Evolutionary conservation across 2,113 vertebrate species (phyloP), one percentile per base, ranked within the genome.

Genomic region (Leuciscus idus): DNA sequence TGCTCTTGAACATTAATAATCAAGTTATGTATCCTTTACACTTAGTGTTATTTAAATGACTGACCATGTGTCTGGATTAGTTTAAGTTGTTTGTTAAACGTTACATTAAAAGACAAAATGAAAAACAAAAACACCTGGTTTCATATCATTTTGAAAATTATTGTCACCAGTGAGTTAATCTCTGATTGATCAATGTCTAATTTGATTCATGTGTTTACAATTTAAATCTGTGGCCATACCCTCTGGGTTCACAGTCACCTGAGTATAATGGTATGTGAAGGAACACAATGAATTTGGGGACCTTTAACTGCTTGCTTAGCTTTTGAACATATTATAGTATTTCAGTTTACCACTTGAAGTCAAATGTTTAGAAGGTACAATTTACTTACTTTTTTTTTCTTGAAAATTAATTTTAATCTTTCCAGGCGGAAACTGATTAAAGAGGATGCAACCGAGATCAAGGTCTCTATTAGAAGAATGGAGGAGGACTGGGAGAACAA

Each of bases 401-500:
- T 55, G 19, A 6, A 55, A 55, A 21, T 7, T 9, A 0, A 48
- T 48, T 72, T 21, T 23, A 36, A 21, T 33, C 17, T 33, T 66
- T 73, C 7, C 90, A 99, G 98, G 55, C 80, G 88, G 55, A 94
- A 92, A 90, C 90, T 94, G 86, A 88, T 91, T 23, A 91, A 94
- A 52, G 89, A 94, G 72, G 70, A 87, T 79, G 39, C 89, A 81
- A 88, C 92, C 36, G 89, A 91, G 85, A 19, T 92, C 23, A 91
- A 50, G 62, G 84, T 19, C 43, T 91, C 87, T 12, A 13, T 96
- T 90, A 73, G 33, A 83, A 92, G 90, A 84, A 88, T 94, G 88
- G 91, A 97, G 72, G 84, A 84, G 10, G 86, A 92, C 2, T 98
- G 96, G 97, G 86, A 96, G 87, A 91, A 50, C 1, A 97, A 96